Base-by-base conservation (phyloP, 2,113 vertebrate genomes). In the Entelurus aequoreus region DNA sequence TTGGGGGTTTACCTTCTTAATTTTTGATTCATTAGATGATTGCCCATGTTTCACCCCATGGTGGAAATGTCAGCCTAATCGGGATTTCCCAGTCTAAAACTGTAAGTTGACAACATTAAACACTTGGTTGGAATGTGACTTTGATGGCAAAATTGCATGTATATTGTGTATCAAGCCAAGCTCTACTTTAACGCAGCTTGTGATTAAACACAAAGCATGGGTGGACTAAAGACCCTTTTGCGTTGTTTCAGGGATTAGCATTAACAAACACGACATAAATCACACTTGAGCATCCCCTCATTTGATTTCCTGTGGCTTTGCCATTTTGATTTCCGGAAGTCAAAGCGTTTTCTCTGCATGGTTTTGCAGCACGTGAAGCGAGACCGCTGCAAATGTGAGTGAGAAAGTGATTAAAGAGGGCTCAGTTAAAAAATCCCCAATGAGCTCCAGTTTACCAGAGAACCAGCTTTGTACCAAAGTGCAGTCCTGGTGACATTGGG, bases 391-490 rank as follows among this genome's bases (percentile, higher is more conserved):
- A 35, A 58, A 36, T 52, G 40, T 9, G 51, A 65, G 42, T 12
- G 47, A 44, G 5, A 52, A 38, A 48, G 55, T 36, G 48, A 54
- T 6, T 14, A 49, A 51, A 38, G 62, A 21, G 60, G 60, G 53
- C 67, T 51, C 19, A 55, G 59, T 78, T 3, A 75, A 74, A 67
- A 74, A 77, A 72, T 66, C 38, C 42, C 56, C 19, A 4, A 50
- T 73, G 54, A 37, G 35, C 84, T 81, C 81, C 80, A 79, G 74
- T 71, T 61, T 37, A 47, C 65, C 48, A 69, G 65, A 63, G 60
- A 84, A 87, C 82, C 83, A 87, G 88, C 80, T 86, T 84, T 78
- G 78, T 74, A 36, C 87, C 86, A 87, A 60, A 66, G 66, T 13
- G 50, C 19, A 9, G 65, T 6, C n/a, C 61, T 72, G 68, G 66